Percentiles rank a stretch among this genome's conserved stretches.
These are phyloP conservation scores for Thomomys bottae DNA, from an alignment of 2,113 vertebrate genomes.

Conservation along the genomic window DNA sequence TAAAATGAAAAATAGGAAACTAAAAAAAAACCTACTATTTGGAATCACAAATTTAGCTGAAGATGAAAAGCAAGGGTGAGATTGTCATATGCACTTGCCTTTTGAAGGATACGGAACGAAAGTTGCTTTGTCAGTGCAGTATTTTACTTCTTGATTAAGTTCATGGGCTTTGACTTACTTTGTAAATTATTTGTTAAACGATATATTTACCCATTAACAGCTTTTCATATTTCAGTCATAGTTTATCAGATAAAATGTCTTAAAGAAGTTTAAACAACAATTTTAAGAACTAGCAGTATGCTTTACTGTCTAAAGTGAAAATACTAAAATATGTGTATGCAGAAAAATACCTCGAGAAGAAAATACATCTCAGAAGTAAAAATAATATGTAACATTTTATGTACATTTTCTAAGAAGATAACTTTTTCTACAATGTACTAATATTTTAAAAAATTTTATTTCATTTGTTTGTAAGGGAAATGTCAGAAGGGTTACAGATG, in stretches of 20 bases:
- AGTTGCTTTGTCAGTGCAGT: background rate
- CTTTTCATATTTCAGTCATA: background rate
- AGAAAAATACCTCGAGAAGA: background rate
- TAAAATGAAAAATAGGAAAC: background rate
- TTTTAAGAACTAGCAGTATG: slow-evolving; percentile 1
- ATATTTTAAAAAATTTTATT: too few relatives aligned
- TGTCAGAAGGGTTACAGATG: too few relatives aligned
- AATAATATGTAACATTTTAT: slow-evolving; percentile 3
- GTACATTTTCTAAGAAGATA: background rate
- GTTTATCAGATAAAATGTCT: background rate
- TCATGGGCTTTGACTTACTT: background rate
- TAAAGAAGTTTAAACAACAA: background rate
- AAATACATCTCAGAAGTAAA: background rate
- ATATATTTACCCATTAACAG: background rate
- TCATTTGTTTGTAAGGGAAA: too few relatives aligned
- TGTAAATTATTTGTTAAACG: background rate
- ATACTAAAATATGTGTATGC: background rate
- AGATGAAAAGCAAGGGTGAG: background rate
- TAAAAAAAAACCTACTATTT: background rate
- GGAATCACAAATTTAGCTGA: background rate
- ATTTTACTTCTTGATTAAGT: background rate
- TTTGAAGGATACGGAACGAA: background rate
- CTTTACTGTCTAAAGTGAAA: slow-evolving; percentile 8
- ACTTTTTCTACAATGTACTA: background rate
- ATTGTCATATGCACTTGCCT: background rate